These are phyloP conservation scores for Danionella dracula DNA, from an alignment of 2,797 vertebrate species.

Conservation along the genomic window DNA sequence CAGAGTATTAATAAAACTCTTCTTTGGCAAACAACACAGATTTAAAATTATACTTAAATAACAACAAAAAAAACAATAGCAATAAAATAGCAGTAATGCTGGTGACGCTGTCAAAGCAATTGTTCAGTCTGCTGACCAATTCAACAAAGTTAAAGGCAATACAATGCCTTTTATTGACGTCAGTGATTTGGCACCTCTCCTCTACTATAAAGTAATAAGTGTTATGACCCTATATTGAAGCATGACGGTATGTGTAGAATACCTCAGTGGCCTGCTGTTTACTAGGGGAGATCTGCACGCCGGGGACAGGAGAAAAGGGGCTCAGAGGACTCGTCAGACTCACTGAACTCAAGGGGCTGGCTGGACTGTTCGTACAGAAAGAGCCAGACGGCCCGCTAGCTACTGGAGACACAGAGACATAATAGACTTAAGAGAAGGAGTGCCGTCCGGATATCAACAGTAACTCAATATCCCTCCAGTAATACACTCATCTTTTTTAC, in stretches of 20 bases:
- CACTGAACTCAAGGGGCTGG: conserved; percentile 91
- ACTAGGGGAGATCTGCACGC: conserved; percentile 84
- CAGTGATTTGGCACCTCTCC: too few relatives aligned
- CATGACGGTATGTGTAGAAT: conserved; percentile 56
- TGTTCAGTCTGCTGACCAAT: too few relatives aligned
- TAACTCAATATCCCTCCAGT: neutral
- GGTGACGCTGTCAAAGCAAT: too few relatives aligned
- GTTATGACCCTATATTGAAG: neutral
- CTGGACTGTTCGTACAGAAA: conserved; percentile 93
- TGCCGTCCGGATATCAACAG: neutral
- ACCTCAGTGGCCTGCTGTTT: conserved; percentile 85
- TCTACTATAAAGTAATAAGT: too few relatives aligned
- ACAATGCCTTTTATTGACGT: too few relatives aligned
- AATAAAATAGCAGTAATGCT: too few relatives aligned
- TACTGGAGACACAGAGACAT: conserved; percentile 57
- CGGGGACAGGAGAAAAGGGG: conserved; percentile 87
- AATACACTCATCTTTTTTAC: neutral
- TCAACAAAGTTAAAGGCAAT: too few relatives aligned
- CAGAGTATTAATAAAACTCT: too few relatives aligned
- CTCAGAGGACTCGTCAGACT: conserved; percentile 93
- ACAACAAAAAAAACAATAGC: too few relatives aligned
- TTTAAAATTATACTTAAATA: too few relatives aligned
- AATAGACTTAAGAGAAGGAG: neutral
- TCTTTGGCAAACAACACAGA: too few relatives aligned
- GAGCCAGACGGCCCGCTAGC: conserved; percentile 78